These are phyloP conservation scores for Columba guinea DNA, from an alignment of 2,797 vertebrate species.

Conservation along the genomic window DNA sequence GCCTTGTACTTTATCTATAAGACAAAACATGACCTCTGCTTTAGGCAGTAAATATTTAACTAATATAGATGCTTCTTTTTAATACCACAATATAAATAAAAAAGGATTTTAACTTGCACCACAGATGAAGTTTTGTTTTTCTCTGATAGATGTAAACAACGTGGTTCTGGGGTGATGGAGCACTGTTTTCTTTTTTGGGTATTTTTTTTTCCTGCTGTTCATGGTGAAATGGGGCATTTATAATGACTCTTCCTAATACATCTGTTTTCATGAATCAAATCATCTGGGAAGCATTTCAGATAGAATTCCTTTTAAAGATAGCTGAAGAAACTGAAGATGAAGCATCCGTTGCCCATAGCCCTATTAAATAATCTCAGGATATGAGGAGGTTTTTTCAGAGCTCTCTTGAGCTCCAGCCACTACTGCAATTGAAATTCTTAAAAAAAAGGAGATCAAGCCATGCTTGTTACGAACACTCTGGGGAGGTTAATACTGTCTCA, in stretches of 20 bases:
- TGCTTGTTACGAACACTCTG: background rate
- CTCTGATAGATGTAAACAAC: background rate
- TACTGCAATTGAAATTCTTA: background rate
- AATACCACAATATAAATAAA: background rate
- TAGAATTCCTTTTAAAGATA: background rate
- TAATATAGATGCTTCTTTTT: background rate
- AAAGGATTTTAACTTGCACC: background rate
- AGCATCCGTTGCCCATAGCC: background rate
- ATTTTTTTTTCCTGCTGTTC: background rate
- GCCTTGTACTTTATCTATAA: background rate
- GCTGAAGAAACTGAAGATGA: background rate
- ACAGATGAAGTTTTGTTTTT: background rate
- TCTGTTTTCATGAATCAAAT: background rate
- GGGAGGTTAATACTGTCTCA: background rate
- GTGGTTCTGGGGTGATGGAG: background rate
- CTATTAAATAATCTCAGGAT: background rate
- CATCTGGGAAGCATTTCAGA: conserved; percentile 7
- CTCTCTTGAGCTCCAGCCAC: background rate
- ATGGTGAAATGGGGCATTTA: background rate
- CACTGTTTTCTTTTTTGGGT: no score
- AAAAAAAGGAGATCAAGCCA: background rate
- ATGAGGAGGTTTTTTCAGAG: background rate
- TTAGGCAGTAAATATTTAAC: background rate
- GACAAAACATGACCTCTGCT: background rate
- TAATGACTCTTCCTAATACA: background rate